phyloP scores from a whole-genome alignment of 2,797 vertebrate species.

The Ptychobarbus kaznakovi region DNA sequence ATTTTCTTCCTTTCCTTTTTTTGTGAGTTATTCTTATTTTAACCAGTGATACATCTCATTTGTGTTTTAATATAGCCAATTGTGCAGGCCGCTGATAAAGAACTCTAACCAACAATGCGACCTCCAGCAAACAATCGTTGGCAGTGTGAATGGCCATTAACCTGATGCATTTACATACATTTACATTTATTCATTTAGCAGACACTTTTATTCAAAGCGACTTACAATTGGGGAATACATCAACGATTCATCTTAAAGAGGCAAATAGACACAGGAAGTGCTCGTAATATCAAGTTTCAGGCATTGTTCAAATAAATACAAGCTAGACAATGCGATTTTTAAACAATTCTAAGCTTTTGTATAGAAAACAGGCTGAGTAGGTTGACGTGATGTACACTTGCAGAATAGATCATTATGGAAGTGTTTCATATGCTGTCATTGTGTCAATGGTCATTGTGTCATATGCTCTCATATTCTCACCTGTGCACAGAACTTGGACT shows the following conservation, averaged over 20 bases:
- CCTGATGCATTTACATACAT: background rate
- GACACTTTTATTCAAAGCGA: too few relatives aligned
- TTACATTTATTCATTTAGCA: too few relatives aligned
- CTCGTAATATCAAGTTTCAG: too few relatives aligned
- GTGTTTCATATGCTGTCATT: background rate
- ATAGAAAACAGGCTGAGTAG: too few relatives aligned
- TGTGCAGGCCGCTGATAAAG: background rate
- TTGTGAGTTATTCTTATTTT: background rate
- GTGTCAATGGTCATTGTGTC: background rate
- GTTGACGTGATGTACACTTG: background rate
- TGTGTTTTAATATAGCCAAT: background rate
- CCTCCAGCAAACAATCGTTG: background rate
- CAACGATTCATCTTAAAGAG: too few relatives aligned
- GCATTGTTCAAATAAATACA: too few relatives aligned
- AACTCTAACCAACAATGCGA: background rate
- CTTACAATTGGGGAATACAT: too few relatives aligned
- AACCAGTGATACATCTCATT: background rate
- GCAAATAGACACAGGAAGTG: too few relatives aligned
- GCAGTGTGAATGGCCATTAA: background rate
- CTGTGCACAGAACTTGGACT: conserved; percentile 85
- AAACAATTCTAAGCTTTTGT: too few relatives aligned
- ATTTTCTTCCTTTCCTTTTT: too few relatives aligned
- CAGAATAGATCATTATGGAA: background rate
- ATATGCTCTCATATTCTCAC: conserved; percentile 59
- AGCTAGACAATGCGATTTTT: too few relatives aligned